Evolutionary conservation across 1,140 invertebrate species (phyloP).

Genomic region (Anastrepha ludens): DNA sequence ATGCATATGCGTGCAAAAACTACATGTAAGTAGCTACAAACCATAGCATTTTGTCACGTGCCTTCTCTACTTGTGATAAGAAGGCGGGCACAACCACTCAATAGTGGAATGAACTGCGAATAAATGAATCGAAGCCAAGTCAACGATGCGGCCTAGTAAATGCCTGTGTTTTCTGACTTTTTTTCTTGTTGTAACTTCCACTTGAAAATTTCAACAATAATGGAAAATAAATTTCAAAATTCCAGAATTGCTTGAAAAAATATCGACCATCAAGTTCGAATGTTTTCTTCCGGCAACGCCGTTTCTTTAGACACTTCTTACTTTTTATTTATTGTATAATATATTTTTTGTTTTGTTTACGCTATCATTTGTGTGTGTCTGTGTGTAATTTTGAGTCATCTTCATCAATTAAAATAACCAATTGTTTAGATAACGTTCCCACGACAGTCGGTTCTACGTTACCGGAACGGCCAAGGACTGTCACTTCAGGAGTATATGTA

Average conservation of each 20-base stretch:
- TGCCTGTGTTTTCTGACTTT: neutral
- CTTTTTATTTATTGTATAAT: neutral
- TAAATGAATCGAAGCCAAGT: neutral
- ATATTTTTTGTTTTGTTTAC: neutral
- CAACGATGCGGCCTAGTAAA: neutral
- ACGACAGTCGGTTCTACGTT: too few species aligned
- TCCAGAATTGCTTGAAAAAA: neutral
- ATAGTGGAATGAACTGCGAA: conserved; percentile 19
- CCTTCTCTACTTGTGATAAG: neutral
- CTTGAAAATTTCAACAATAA: neutral
- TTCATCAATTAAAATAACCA: conserved; percentile 9
- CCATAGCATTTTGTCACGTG: neutral
- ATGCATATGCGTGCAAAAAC: neutral
- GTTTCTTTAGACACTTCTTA: neutral
- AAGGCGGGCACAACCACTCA: neutral
- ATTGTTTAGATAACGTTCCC: neutral
- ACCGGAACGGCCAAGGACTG: too few species aligned
- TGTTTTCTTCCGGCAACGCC: neutral
- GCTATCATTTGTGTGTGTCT: neutral
- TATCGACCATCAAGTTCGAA: conserved; percentile 17
- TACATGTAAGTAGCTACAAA: neutral
- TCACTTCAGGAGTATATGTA: too few species aligned
- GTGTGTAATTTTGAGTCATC: conserved; percentile 2
- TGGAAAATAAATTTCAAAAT: neutral
- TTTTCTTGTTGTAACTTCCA: neutral